phyloP scores from a whole-genome alignment of 2,888 invertebrate genomes.

The Lamproptera curius region DNA sequence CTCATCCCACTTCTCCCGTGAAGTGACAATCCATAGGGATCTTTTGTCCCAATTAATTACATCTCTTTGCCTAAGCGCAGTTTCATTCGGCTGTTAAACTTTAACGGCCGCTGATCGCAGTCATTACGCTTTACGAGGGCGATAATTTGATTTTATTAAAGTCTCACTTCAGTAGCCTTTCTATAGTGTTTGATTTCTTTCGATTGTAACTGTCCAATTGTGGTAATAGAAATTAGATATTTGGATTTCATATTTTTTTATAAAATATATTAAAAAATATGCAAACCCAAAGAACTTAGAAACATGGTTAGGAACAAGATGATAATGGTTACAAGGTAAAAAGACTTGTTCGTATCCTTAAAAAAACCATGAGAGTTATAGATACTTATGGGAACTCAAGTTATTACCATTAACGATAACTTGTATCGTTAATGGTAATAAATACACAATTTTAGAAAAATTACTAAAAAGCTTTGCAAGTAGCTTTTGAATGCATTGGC shows the following conservation, averaged over 20 bases:
- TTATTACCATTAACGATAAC: too few species aligned
- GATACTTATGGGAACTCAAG: too few species aligned
- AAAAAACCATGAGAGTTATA: too few species aligned
- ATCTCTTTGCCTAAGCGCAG: conserved; percentile 10
- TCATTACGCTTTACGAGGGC: conserved; percentile 10
- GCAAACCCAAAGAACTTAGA: neutral
- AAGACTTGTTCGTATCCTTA: too few species aligned
- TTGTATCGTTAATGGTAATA: too few species aligned
- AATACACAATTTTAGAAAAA: too few species aligned
- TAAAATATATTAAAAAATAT: neutral
- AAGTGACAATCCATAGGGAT: conserved; percentile 14
- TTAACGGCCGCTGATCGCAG: conserved; percentile 14
- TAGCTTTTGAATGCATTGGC: too few species aligned
- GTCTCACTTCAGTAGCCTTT: neutral
- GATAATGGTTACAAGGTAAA: too few species aligned
- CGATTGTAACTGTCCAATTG: neutral
- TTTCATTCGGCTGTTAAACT: conserved; percentile 13
- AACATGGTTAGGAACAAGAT: neutral
- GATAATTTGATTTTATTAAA: conserved; percentile 15
- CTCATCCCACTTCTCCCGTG: neutral
- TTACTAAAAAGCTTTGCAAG: too few species aligned
- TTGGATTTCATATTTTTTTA: neutral
- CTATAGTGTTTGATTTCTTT: neutral
- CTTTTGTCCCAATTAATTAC: conserved; percentile 15
- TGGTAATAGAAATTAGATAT: neutral